Evolutionary conservation across 2,888 invertebrate species (phyloP), one percentile per base, ranked within the genome.

Genomic region (Malacosoma neustria): DNA sequence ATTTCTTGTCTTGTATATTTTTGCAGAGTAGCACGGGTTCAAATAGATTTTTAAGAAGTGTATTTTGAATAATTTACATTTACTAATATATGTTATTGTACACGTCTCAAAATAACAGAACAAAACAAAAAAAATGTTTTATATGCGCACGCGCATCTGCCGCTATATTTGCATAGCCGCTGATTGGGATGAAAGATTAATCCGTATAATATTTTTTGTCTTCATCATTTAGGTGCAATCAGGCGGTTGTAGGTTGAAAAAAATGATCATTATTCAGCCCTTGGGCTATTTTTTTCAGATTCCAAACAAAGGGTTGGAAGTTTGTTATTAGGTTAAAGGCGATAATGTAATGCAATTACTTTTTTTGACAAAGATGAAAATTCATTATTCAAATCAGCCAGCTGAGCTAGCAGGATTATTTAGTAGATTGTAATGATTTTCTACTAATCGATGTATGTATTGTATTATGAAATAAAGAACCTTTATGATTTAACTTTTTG

Each of bases 301-400:
- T 51, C 61, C 72, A 76, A 81, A 84, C 77, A 82, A 85, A 79
- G 75, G 82, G 85, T 75, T 73, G 75, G 68, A 72, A 77, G 72
- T 81, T 80, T 80, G 76, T 76, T 85, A 82, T 82, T 79, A 72
- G 74, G 77, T 81, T 73, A 72, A 85, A 84, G 82, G 84, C 81
- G 84, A 82, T 82, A 85, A 84, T 82, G 72, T 76, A 71, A 82
- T 81, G 80, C 81, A 84, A 84, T 82, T 76, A 82, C 61, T 71
- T 74, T 81, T 77, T 77, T 74, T 43, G 61, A 73, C 76, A 79
- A 74, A 71, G 49, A 45, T 43, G 55, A 62, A 68, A 72, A 75
- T 63, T 80, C 73, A 76, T 81, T 80, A 82, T 84, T 82, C 73
- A 79, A 84, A 82, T 79, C 72, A 68, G 68, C 75, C 81, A 81